Evolutionary conservation across 1,140 invertebrate genomes (phyloP), one percentile per base, ranked within the genome.

Genomic region (Helicorthomorpha holstii): DNA sequence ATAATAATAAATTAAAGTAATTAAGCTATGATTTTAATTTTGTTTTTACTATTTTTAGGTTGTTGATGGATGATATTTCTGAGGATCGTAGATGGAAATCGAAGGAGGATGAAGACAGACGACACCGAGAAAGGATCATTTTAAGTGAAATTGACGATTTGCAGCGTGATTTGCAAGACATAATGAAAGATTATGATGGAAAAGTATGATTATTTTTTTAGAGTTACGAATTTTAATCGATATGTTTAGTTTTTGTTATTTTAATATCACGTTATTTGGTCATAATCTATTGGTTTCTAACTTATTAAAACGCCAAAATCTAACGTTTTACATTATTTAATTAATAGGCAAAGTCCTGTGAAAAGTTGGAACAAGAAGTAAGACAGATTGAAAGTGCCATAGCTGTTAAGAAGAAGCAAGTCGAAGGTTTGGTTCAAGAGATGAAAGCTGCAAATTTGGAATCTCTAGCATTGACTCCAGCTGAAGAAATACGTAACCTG

Each of bases 381-480:
- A 57, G 55, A 49, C 54, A 59, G 0, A 42, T 59, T 25, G 54
- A 64, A 48, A 29, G 27, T 2, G 76, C 85, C 1, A 72, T 79
- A 16, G 22, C 21, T 23, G 57, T 58, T 2, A 64, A 89, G 64
- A 87, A 88, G 64, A 71, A 80, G 44, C 82, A 88, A 70, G 81
- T 90, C 22, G 86, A 89, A 59, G 74, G 80, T 56, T 67, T 92
- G 51, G 83, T 90, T 3, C 74, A 81, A 26, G 85, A 91, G 61
- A 88, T 92, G 81, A 89, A 92, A 66, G 84, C 90, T 64, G 86
- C 85, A 1, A 93, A 93, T 69, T 68, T 92, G 27, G 81, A 60
- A 43, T 59, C 59, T 65, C 69, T 92, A 34, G 80, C 81, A n/a
- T 81, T 84, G 53, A 81, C 83, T 43, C 61, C 64, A 12, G 75